Base-by-base conservation (phyloP, 2,113 vertebrate species). In the Epinephelus moara region DNA sequence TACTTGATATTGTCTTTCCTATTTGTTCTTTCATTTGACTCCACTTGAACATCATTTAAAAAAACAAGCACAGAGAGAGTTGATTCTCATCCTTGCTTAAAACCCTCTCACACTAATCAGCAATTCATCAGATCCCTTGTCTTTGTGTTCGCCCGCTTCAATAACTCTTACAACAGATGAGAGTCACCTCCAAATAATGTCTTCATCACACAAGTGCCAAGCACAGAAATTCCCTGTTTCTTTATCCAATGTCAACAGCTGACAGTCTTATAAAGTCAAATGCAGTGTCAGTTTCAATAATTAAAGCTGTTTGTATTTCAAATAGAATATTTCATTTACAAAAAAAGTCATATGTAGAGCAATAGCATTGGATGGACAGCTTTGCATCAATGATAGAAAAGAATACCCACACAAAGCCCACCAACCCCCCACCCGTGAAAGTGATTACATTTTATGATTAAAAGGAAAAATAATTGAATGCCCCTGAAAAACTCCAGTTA, bases 301-400 rank as follows among this genome's bases (percentile, higher is more conserved):
- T 94, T 94, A 77, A 94, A 90, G 63, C 61, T 89, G 87, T 91
- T 93, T 93, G 84, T 90, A 85, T 93, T 94, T 95, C 92, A 95
- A 96, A 94, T 89, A 85, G 93, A 95, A 95, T 95, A 91, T 90
- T 93, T 87, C 68, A 95, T 91, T 85, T 81, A 71, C 66, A 71
- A 90, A 86, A 80, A 84, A 71, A 83, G 80, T 55, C 40, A 25
- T 82, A 77, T 80, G 62, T 86, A 50, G 70, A 85, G 70, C 69
- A 78, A 81, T 42, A 81, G 25, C 45, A n/a, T 63, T 85, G 81
- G 79, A 80, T 77, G 55, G 86, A 87, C 59, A 81, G 83, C 79
- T 88, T 76, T 88, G 70, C 89, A 88, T 93, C 80, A 87, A 86
- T 85, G 74, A 88, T 85, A 53, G 67, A 91, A 27, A 82, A 86